These are phyloP conservation scores for Himalopsyche japonica DNA, from an alignment of 2,888 invertebrate species.

Conservation along the genomic window DNA sequence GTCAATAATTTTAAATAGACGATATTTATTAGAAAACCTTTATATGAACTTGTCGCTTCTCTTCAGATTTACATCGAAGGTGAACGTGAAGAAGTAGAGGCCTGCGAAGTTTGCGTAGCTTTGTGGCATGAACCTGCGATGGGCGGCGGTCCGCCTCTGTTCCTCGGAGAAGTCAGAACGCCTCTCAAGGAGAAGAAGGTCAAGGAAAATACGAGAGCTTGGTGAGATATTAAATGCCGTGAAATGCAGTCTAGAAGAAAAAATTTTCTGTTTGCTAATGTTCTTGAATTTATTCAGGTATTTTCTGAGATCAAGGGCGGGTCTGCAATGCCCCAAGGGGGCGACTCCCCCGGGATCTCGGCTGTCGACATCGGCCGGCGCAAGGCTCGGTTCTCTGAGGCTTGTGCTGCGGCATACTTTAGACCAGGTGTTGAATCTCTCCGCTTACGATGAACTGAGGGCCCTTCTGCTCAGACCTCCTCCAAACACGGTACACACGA, in stretches of 20 bases:
- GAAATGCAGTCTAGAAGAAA: slow-evolving; percentile 12
- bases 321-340: slow-evolving; percentile 66
- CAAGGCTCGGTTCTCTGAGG: slow-evolving; percentile 78
- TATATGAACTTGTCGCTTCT: not conserved
- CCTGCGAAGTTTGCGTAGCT: slow-evolving; percentile 79
- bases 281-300: slow-evolving; percentile 60
- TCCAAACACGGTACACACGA: slow-evolving; percentile 54
- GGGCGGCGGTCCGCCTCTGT: slow-evolving; percentile 78
- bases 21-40: not conserved
- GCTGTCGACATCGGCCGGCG: slow-evolving; percentile 60
- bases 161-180: slow-evolving; percentile 85
- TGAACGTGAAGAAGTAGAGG: slow-evolving; percentile 64
- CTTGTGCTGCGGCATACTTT: slow-evolving; percentile 86
- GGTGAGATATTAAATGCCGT: slow-evolving; percentile 58
- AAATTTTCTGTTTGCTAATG: not conserved
- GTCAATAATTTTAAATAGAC: not conserved
- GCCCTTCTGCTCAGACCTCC: slow-evolving; percentile 76
- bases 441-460: slow-evolving; percentile 77
- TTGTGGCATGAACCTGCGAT: slow-evolving; percentile 84
- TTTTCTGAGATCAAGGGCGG: slow-evolving; percentile 54
- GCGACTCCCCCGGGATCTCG: slow-evolving; percentile 77
- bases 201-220: slow-evolving; percentile 68
- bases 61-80: not conserved
- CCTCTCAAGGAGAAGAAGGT: slow-evolving; percentile 68
- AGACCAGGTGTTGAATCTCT: slow-evolving; percentile 85